Conservation (phyloP, 92 coral and sea anemone genomes). For the Epizoanthus scotinus region DNA sequence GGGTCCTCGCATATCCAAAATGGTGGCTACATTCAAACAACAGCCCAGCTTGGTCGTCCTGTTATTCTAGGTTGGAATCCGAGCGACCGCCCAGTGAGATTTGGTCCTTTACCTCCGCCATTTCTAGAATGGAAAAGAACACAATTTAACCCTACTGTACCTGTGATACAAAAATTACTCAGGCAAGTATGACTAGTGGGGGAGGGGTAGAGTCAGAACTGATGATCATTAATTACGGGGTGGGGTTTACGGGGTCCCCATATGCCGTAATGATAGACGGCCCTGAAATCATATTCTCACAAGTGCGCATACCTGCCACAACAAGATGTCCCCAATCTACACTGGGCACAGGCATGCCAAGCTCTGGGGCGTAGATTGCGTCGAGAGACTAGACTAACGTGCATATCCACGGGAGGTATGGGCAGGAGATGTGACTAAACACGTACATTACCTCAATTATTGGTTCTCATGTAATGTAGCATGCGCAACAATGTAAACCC, state of each 20-base stretch:
- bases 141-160: neutral
- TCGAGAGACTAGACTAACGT: neutral
- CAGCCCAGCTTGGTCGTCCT: neutral
- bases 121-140: constrained; percentile 62
- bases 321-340: neutral
- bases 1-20: too few species aligned
- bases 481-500: too few species aligned
- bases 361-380: neutral
- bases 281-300: too few species aligned
- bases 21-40: neutral
- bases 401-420: neutral
- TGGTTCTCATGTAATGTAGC: neutral
- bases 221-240: too few species aligned
- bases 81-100: constrained; percentile 74
- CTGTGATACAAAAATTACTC: neutral
- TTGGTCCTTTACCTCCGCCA: constrained; percentile 95
- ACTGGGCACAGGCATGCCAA: neutral
- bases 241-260: too few species aligned
- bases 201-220: too few species aligned
- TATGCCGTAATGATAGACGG: too few species aligned
- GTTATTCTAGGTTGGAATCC: constrained; percentile 2
- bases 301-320: too few species aligned
- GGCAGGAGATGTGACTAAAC: neutral
- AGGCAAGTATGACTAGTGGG: neutral
- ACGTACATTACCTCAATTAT: too few species aligned